These are phyloP conservation scores for Habroteleia sp. DNA, from an alignment of 2,888 invertebrate genomes.

Conservation along the genomic window DNA sequence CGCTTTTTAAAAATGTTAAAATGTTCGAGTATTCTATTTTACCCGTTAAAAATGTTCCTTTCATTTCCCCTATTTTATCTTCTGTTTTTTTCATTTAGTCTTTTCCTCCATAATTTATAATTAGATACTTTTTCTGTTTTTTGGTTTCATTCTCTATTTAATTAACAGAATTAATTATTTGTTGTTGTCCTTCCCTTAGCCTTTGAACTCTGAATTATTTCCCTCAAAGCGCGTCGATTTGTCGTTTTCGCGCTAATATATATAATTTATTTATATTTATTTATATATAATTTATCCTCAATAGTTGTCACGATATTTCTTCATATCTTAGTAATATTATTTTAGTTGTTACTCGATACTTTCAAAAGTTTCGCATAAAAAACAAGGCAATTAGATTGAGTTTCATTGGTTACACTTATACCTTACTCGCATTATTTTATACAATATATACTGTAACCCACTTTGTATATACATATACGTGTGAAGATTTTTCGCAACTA, in stretches of 20 bases:
- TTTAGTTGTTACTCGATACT: conserved; percentile 77
- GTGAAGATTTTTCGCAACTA: conserved; percentile 73
- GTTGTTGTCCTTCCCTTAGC: conserved; percentile 64
- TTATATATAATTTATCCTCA: conserved; percentile 68
- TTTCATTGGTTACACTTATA: conserved; percentile 75
- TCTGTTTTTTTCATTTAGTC: conserved; percentile 51
- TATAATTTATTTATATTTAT: conserved; percentile 66
- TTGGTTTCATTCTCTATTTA: conserved; percentile 54
- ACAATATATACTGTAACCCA: conserved; percentile 70
- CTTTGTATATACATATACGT: conserved; percentile 75
- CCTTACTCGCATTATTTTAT: conserved; percentile 70
- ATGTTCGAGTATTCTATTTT: conserved; percentile 70
- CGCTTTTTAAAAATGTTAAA: conserved; percentile 76
- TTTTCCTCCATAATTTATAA: conserved; percentile 49
- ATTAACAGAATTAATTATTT: conserved; percentile 64
- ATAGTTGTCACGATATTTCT: conserved; percentile 65
- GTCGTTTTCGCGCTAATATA: conserved; percentile 67
- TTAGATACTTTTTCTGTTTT: conserved; percentile 46
- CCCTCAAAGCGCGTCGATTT: conserved; percentile 67
- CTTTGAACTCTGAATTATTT: conserved; percentile 75
- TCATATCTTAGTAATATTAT: conserved; percentile 37
- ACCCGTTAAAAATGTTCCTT: conserved; percentile 63
- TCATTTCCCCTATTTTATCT: conserved; percentile 13
- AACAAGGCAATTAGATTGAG: conserved; percentile 81
- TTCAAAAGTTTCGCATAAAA: conserved; percentile 79